These are phyloP conservation scores for Babylonia areolata DNA, from an alignment of 1,140 invertebrate genomes.

Conservation along the genomic window DNA sequence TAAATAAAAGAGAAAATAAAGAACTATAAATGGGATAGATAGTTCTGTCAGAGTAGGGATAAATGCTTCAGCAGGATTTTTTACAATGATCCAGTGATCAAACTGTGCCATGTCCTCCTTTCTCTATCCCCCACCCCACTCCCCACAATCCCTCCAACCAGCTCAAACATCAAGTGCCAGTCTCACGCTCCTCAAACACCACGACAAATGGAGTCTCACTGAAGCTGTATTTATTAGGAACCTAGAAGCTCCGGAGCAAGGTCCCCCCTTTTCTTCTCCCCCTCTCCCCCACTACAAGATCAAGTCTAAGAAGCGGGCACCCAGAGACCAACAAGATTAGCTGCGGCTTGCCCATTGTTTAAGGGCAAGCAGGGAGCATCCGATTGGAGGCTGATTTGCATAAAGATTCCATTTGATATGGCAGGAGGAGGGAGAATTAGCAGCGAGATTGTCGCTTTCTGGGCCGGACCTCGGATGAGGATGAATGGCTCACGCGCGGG, in stretches of 20 bases:
- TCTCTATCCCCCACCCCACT: background rate
- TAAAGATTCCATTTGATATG: slow-evolving; percentile 43
- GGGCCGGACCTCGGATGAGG: background rate
- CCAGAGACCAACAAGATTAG: slow-evolving; percentile 37
- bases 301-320: background rate
- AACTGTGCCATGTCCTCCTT: background rate
- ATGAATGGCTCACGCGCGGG: slow-evolving; percentile 23
- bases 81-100: background rate
- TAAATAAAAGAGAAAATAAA: background rate
- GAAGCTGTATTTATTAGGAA: slow-evolving; percentile 27
- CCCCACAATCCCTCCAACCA: too few relatives aligned
- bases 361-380: slow-evolving; percentile 23
- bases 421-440: slow-evolving; percentile 35
- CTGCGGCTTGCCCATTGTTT: slow-evolving; percentile 37
- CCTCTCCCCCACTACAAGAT: background rate
- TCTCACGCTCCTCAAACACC: slow-evolving; percentile 1
- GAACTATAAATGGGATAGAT: background rate
- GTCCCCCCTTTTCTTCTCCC: background rate
- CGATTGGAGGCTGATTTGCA: slow-evolving; percentile 35
- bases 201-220: slow-evolving; percentile 36
- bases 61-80: background rate
- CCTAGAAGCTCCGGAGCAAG: background rate
- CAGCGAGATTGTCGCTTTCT: slow-evolving; percentile 30
- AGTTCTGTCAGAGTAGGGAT: background rate
- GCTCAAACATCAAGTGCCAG: slow-evolving; percentile 12